Evolutionary conservation across 1,140 invertebrate species (phyloP).

Genomic region (Heliconius congener): DNA sequence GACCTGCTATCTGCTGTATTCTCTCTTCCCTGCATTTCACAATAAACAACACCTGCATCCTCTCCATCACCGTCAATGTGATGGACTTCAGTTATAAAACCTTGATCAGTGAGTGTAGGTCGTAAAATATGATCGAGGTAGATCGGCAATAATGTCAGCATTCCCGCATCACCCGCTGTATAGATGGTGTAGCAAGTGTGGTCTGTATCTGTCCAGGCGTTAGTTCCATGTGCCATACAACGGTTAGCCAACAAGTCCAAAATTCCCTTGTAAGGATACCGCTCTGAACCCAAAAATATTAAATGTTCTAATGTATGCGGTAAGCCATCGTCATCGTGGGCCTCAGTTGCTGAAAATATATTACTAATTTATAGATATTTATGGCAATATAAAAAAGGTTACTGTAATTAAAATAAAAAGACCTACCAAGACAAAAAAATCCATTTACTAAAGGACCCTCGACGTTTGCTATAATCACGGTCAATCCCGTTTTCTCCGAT

Average conservation of each 20-base stretch:
- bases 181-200: slow-evolving; percentile 95
- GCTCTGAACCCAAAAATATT: slow-evolving; percentile 94
- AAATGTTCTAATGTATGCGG: slow-evolving; percentile 96
- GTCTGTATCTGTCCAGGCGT: slow-evolving; percentile 92
- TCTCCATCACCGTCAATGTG: slow-evolving; percentile 93
- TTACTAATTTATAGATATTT: neutral
- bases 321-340: slow-evolving; percentile 94
- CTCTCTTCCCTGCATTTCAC: slow-evolving; percentile 94
- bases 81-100: slow-evolving; percentile 94
- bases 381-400: slow-evolving; percentile 2
- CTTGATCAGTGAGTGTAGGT: slow-evolving; percentile 90
- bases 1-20: slow-evolving; percentile 88
- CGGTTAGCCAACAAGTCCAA: slow-evolving; percentile 94
- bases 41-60: slow-evolving; percentile 96
- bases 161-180: slow-evolving; percentile 93
- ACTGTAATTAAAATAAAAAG: slow-evolving; percentile 27
- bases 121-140: slow-evolving; percentile 95
- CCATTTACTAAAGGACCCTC: slow-evolving; percentile 93
- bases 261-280: slow-evolving; percentile 95
- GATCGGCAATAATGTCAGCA: slow-evolving; percentile 93
- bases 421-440: slow-evolving; percentile 91
- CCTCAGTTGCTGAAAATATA: slow-evolving; percentile 88
- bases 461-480: slow-evolving; percentile 90
- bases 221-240: slow-evolving; percentile 94
- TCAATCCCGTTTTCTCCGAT: slow-evolving; percentile 89